These are phyloP conservation scores for Hemibagrus guttatus DNA, from an alignment of 2,797 vertebrate species.

Conservation along the genomic window DNA sequence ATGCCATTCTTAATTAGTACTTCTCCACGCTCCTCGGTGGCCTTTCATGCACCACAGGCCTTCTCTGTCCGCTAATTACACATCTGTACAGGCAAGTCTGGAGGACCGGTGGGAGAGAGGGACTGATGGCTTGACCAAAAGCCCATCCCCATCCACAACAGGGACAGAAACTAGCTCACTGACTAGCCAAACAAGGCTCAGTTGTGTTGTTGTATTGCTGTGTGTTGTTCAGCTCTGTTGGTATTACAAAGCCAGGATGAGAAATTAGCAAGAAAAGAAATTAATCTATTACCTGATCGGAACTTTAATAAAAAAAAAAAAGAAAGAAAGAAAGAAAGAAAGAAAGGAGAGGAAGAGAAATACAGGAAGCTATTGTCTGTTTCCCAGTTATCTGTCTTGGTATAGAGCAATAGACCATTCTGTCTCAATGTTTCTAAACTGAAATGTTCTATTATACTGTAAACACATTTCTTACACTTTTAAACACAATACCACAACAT, in stretches of 20 bases:
- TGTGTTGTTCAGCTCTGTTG: not conserved
- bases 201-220: not conserved
- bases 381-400: slow-evolving; percentile 35
- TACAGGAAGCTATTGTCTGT: slow-evolving; percentile 28
- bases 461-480: not conserved
- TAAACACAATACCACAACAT: not conserved
- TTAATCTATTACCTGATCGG: slow-evolving; percentile 48
- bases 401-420: not conserved
- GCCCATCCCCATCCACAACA: slow-evolving; percentile 22
- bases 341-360: not conserved
- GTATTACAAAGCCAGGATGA: not conserved
- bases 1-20: slow-evolving; percentile 64
- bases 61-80: slow-evolving; percentile 55
- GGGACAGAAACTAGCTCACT: slow-evolving; percentile 15
- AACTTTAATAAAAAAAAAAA: slow-evolving; percentile 19
- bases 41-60: slow-evolving; percentile 47
- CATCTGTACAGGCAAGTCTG: slow-evolving; percentile 52
- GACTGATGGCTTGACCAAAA: slow-evolving; percentile 12
- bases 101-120: not conserved
- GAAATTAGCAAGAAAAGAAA: not conserved
- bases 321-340: no score
- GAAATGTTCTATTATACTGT: not conserved
- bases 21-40: slow-evolving; percentile 50
- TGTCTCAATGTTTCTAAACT: not conserved
- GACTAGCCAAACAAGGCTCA: not conserved